Evolutionary conservation across 2,888 invertebrate genomes (phyloP).

Genomic region (Diploptera punctata): DNA sequence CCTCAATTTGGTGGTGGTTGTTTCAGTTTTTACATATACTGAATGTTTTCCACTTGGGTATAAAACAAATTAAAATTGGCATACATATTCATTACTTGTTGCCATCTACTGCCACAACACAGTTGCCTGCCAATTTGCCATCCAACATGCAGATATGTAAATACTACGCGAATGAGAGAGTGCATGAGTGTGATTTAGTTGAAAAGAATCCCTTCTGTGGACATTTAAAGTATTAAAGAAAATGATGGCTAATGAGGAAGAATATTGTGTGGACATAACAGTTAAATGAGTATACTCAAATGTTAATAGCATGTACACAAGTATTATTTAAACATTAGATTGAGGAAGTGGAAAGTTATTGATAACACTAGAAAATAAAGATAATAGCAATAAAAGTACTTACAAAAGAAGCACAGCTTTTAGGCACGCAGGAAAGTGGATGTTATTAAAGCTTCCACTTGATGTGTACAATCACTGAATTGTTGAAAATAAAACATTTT

Average conservation of each 20-base stretch:
- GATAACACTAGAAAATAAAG: neutral
- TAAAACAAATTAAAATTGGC: slow-evolving; percentile 10
- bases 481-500: neutral
- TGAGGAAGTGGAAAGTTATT: neutral
- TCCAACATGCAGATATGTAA: slow-evolving; percentile 14
- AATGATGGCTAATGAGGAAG: too few species aligned
- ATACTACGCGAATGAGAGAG: neutral
- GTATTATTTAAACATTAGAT: neutral
- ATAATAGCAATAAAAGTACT: too few species aligned
- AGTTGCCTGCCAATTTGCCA: slow-evolving; percentile 34
- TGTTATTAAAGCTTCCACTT: neutral
- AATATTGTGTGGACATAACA: neutral
- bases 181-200: neutral
- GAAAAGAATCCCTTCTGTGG: neutral
- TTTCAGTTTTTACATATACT: slow-evolving; percentile 16
- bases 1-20: slow-evolving; percentile 31
- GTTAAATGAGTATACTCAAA: neutral
- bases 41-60: slow-evolving; percentile 12
- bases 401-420: too few species aligned
- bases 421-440: neutral
- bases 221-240: neutral
- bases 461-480: neutral
- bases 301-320: slow-evolving; percentile 4
- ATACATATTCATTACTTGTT: slow-evolving; percentile 25
- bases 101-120: slow-evolving; percentile 33